Conservation (phyloP, 1,140 invertebrate species). For the Ceratosolen solmsi region DNA sequence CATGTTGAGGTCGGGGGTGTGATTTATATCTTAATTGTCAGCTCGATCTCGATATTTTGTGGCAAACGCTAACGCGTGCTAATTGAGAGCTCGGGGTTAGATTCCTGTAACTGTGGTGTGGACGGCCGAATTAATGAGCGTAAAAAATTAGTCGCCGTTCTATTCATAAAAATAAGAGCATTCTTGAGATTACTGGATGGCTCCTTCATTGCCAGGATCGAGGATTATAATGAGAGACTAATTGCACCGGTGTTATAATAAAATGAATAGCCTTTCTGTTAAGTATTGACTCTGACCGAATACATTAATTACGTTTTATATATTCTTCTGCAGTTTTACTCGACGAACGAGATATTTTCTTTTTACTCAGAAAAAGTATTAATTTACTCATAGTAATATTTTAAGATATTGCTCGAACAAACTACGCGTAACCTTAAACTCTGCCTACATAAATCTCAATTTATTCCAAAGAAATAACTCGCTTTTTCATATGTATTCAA, state of each 20-base stretch:
- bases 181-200: background rate
- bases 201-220: too few species aligned
- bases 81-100: background rate
- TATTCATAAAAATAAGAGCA: background rate
- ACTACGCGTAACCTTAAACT: too few species aligned
- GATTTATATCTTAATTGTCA: slow-evolving; percentile 37
- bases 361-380: too few species aligned
- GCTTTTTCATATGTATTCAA: too few species aligned
- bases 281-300: background rate
- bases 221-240: background rate
- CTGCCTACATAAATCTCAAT: background rate
- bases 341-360: too few species aligned
- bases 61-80: background rate
- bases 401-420: too few species aligned
- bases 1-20: background rate
- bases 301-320: too few species aligned
- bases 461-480: background rate
- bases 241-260: background rate
- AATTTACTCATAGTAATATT: too few species aligned
- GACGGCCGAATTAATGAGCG: background rate
- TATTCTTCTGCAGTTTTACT: too few species aligned
- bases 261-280: background rate
- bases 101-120: background rate
- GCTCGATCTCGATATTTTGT: background rate
- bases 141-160: background rate